Percentiles rank a stretch among this genome's conserved stretches.
Evolutionary conservation across 2,113 vertebrate genomes (phyloP).

Genomic region (Gyps fulvus): DNA sequence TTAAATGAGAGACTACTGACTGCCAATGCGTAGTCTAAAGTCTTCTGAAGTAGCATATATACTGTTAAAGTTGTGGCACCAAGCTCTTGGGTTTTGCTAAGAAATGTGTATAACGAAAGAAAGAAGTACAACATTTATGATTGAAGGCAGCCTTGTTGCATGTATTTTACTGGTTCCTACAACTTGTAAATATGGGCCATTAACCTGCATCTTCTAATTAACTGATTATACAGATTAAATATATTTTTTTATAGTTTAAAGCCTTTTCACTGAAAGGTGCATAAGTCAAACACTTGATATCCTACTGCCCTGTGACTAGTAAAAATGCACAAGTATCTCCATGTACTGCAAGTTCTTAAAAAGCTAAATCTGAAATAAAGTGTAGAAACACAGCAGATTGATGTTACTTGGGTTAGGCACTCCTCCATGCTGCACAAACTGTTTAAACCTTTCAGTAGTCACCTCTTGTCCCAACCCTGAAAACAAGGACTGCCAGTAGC

Average conservation of each 20-base stretch:
- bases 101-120: background rate
- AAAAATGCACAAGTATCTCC: conserved; percentile 42
- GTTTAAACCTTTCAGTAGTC: conserved; percentile 19
- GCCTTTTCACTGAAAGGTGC: conserved; percentile 48
- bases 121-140: conserved; percentile 54
- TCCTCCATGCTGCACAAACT: conserved; percentile 53
- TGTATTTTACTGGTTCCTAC: conserved; percentile 53
- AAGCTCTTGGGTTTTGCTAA: conserved; percentile 66
- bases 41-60: conserved; percentile 29
- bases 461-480: conserved; percentile 47
- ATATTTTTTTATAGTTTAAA: conserved; percentile 47
- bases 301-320: conserved; percentile 37
- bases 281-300: background rate
- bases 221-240: conserved; percentile 38
- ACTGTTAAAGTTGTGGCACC: conserved; percentile 60
- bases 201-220: conserved; percentile 36
- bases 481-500: conserved; percentile 70
- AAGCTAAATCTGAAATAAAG: conserved; percentile 56
- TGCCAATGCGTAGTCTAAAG: conserved; percentile 50
- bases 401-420: conserved; percentile 61
- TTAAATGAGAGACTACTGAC: conserved; percentile 50
- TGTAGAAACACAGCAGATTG: conserved; percentile 57
- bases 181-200: conserved; percentile 29
- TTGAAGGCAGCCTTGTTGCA: conserved; percentile 69
- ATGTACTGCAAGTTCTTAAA: conserved; percentile 41